Conservation (phyloP, 2,797 vertebrate species). For the Spea hammondii region DNA sequence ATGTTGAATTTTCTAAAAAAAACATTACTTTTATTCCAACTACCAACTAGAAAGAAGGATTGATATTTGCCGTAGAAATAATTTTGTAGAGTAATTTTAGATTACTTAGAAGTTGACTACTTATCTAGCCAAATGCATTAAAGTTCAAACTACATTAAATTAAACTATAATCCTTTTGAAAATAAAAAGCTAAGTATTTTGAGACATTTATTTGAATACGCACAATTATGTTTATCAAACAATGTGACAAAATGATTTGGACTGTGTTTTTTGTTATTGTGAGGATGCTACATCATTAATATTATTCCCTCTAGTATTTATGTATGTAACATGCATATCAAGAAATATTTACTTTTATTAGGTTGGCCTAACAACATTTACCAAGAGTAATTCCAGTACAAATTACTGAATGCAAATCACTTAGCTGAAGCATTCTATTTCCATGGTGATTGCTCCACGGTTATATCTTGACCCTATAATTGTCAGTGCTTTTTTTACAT, state of each 20-base stretch:
- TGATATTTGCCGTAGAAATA: constrained; percentile 24
- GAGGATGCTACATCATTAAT: background rate
- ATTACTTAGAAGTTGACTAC: constrained; percentile 15
- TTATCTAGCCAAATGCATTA: constrained; percentile 27
- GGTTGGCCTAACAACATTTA: too few species aligned
- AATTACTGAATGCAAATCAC: too few species aligned
- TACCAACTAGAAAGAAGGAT: constrained; percentile 26
- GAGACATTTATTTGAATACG: background rate
- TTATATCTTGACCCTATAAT: too few species aligned
- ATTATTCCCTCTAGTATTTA: background rate
- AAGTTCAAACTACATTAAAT: constrained; percentile 11
- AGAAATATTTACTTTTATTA: too few species aligned
- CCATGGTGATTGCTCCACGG: too few species aligned
- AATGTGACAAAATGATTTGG: background rate
- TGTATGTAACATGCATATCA: background rate
- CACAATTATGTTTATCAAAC: background rate
- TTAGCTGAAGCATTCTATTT: too few species aligned
- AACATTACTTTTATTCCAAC: constrained; percentile 29
- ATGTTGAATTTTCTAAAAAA: constrained; percentile 35
- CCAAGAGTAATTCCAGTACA: too few species aligned
- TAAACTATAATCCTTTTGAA: background rate
- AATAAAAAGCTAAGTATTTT: background rate
- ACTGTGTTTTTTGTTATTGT: background rate
- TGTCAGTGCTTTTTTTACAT: too few species aligned
- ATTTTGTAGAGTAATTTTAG: constrained; percentile 10